Base-by-base conservation (phyloP, 1,140 invertebrate genomes). In the Hyles vespertilio region DNA sequence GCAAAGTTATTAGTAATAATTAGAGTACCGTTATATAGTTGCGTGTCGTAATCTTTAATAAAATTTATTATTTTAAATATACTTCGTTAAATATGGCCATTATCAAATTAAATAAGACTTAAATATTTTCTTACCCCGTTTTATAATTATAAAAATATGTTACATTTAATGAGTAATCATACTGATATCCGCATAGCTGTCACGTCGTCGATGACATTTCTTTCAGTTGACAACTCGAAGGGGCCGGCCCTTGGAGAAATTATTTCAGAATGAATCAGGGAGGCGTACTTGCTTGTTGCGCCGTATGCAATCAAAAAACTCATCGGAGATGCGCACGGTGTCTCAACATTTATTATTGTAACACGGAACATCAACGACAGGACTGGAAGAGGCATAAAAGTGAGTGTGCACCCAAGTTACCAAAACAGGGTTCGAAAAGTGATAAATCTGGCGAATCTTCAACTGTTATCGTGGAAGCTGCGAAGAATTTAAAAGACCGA, bases 351-450 rank as follows among this genome's bases (percentile, higher is more conserved):
- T 93, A 92, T 87, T 96, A 96, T 84, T 96, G 95, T 83, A 93
- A 92, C 48, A 94, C 92, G 71, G 93, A 94, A 64, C 95, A 96
- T 79, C 95, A 96, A 85, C 92, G 91, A 56, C 76, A 91, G 60
- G 93, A 96, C 69, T 96, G 95, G 95, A 92, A 92, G 66, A 87
- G 88, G 57, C 95, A 96, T 77, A 94, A 93, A 84, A 81, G 79
- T 68, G 86, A 90, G 51, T 92, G 91, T 72, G 70, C 72, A 60
- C 77, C 77, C 11, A 88, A 85, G 73, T 74, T 74, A 73, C 68
- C 73, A 73, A 81, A 85, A 76, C 75, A 82, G 64, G 75, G 59
- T 61, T 56, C 59, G 44, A 74, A 69, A 69, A 81, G 62, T 53
- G 64, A 74, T 52, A 81, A 78, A 71, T 63, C 63, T 69, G 62